Conservation (phyloP, 2,113 vertebrate genomes). For the Leptodactylus fuscus region DNA sequence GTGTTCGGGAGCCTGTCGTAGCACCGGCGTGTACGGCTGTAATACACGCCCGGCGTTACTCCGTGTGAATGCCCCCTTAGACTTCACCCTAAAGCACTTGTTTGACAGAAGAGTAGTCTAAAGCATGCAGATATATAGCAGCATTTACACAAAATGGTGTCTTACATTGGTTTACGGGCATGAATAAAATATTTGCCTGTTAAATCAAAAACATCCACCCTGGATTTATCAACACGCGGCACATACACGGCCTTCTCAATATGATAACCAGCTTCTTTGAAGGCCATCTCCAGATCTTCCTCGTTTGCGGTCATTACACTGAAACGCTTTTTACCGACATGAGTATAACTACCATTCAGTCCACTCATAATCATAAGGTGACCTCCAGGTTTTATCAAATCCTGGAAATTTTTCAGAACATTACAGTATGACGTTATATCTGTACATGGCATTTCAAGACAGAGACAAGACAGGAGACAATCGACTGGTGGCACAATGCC, state of each 20-base stretch:
- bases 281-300: conserved; percentile 26
- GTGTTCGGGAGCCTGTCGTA: too few relatives aligned
- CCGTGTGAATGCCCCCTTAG: too few relatives aligned
- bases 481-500: too few relatives aligned
- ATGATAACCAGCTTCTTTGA: conserved; percentile 34
- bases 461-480: too few relatives aligned
- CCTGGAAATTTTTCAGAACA: background rate
- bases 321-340: conserved; percentile 41
- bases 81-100: too few relatives aligned
- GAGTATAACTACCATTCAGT: background rate
- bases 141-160: too few relatives aligned
- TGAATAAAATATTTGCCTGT: conserved; percentile 45
- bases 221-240: background rate
- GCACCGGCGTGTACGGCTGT: too few relatives aligned
- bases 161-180: background rate
- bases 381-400: conserved; percentile 35
- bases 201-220: conserved; percentile 48
- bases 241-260: background rate
- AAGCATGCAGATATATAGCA: background rate
- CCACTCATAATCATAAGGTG: conserved; percentile 5
- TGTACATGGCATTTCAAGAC: too few relatives aligned
- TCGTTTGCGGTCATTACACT: background rate
- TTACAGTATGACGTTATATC: too few relatives aligned
- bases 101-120: too few relatives aligned
- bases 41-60: too few relatives aligned